These are phyloP conservation scores for Halcyon leucocephala DNA, from an alignment of 2,797 vertebrate species.

Conservation along the genomic window DNA sequence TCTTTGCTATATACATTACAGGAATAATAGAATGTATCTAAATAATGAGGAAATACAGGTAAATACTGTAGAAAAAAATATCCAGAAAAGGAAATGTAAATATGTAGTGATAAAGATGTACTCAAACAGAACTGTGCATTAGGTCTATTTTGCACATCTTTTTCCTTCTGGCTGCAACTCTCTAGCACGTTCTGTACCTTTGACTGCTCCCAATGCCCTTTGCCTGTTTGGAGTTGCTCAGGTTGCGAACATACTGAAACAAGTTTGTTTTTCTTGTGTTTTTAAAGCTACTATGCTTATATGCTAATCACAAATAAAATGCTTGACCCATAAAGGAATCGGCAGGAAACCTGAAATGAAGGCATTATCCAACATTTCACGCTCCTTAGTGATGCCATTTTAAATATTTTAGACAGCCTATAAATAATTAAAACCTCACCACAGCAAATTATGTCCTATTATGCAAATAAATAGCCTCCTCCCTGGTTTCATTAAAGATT, in stretches of 20 bases:
- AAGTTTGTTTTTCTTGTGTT: constrained; percentile 77
- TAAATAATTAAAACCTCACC: constrained; percentile 86
- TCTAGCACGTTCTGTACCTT: background rate
- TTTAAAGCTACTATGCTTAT: constrained; percentile 73
- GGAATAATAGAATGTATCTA: background rate
- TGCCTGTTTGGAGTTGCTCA: constrained; percentile 53
- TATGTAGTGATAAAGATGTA: background rate
- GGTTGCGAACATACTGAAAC: constrained; percentile 59
- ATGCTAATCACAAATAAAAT: constrained; percentile 81
- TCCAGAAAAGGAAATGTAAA: background rate
- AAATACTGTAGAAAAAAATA: background rate
- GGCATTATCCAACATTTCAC: constrained; percentile 82
- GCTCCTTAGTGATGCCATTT: constrained; percentile 83
- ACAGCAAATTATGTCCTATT: constrained; percentile 86
- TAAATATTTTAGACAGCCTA: constrained; percentile 83
- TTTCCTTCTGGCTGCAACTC: background rate
- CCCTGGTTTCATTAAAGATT: constrained; percentile 83
- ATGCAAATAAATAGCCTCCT: constrained; percentile 88
- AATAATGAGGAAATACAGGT: background rate
- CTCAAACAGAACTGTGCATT: background rate
- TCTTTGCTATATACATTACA: background rate
- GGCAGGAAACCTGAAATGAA: constrained; percentile 81
- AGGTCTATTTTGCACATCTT: background rate
- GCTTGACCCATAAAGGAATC: constrained; percentile 81
- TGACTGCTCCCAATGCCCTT: constrained; percentile 61